Percentiles rank a stretch among this genome's conserved stretches.
Evolutionary conservation across 2,113 vertebrate genomes (phyloP).

Genomic region (Cranoglanis bouderius): DNA sequence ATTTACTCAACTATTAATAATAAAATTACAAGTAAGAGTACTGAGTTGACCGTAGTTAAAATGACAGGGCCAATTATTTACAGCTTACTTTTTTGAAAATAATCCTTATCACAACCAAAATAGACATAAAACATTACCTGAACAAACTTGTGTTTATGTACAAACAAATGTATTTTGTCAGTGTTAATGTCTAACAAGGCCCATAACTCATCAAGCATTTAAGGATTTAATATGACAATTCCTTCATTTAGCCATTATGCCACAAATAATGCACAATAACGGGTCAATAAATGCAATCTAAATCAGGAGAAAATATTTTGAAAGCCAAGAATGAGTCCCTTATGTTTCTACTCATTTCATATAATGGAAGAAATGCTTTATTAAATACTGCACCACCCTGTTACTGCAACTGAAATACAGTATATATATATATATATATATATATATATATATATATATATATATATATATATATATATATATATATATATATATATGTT

Average conservation of each 20-base stretch:
- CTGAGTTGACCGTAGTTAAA: not conserved
- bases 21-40: not conserved
- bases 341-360: not conserved
- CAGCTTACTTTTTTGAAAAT: not conserved
- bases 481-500: too few relatives aligned
- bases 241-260: not conserved
- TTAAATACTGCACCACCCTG: too few relatives aligned
- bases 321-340: too few relatives aligned
- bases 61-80: not conserved
- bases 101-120: not conserved
- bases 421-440: too few relatives aligned
- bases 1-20: not conserved
- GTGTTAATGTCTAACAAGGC: not conserved
- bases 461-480: too few relatives aligned
- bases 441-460: too few relatives aligned
- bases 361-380: too few relatives aligned
- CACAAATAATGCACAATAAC: not conserved
- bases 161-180: not conserved
- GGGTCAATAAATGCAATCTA: not conserved
- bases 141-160: not conserved
- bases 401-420: too few relatives aligned
- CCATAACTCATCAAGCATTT: not conserved
- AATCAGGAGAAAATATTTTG: not conserved
- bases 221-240: not conserved
- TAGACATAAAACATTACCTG: not conserved